A percentile compares a stretch with the other conserved stretches of the same genome.
phyloP scores from a whole-genome alignment of 2,797 vertebrate species.

The Urocyon cinereoargenteus region DNA sequence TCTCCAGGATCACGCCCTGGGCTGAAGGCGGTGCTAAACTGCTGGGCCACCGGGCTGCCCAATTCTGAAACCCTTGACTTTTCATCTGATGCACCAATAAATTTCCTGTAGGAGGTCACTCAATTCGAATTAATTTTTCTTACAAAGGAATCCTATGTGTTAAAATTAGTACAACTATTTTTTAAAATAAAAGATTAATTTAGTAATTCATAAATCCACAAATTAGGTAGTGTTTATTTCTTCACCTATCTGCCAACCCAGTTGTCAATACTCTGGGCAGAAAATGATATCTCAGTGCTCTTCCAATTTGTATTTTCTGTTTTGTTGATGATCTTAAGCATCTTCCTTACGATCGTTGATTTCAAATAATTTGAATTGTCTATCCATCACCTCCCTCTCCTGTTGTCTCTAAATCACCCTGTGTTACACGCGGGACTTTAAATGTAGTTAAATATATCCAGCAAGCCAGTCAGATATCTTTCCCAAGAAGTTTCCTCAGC shows the following conservation, averaged over 20 bases:
- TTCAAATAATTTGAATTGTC: not conserved
- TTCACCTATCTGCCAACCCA: not conserved
- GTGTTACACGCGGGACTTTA: not conserved
- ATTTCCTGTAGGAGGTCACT: not conserved
- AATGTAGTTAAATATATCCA: not conserved
- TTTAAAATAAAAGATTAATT: conserved; percentile 8
- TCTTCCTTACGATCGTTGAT: not conserved
- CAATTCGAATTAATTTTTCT: not conserved
- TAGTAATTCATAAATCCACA: not conserved
- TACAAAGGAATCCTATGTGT: not conserved
- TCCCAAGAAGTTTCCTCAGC: not conserved
- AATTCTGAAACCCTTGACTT: not conserved
- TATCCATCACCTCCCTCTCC: not conserved
- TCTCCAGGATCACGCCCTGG: no score
- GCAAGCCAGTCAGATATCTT: not conserved
- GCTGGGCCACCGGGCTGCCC: no score
- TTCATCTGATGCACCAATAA: not conserved
- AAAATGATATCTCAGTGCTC: not conserved
- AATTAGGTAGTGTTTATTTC: not conserved
- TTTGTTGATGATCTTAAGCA: not conserved
- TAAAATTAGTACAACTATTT: not conserved
- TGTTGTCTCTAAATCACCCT: not conserved
- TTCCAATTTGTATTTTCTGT: conserved; percentile 12
- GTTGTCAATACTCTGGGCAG: not conserved
- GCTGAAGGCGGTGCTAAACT: no score